Percentiles rank a stretch among this genome's conserved stretches.
Conservation (phyloP, 2,797 vertebrate genomes). For the Lithobates pipiens region DNA sequence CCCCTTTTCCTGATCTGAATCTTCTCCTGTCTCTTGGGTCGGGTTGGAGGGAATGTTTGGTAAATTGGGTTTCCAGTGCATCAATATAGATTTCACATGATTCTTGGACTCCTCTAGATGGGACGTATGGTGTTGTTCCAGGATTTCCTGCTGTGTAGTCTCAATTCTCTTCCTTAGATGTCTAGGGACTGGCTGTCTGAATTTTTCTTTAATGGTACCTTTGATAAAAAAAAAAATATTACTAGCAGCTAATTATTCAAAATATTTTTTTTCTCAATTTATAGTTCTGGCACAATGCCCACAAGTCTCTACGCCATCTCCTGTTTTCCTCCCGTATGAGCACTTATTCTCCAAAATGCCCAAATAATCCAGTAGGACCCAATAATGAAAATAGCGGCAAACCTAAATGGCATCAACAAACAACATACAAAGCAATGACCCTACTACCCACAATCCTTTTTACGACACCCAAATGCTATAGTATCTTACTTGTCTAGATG, state of each 20-base stretch:
- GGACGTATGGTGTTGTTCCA: conserved; percentile 59
- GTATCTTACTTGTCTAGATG: too few species aligned
- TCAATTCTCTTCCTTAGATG: conserved; percentile 58
- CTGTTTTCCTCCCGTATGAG: too few species aligned
- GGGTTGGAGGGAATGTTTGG: not conserved
- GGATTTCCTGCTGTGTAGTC: conserved; percentile 59
- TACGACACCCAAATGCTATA: too few species aligned
- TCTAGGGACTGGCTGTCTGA: conserved; percentile 65
- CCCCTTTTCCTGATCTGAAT: not conserved
- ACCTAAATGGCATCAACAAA: too few species aligned
- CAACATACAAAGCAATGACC: too few species aligned
- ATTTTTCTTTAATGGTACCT: conserved; percentile 82
- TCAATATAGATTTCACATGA: conserved; percentile 78
- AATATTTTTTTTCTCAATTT: not conserved
- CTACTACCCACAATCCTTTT: too few species aligned
- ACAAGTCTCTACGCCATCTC: too few species aligned
- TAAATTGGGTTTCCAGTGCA: conserved; percentile 80
- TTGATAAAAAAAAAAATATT: not conserved
- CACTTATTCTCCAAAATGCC: too few species aligned
- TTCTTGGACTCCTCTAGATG: conserved; percentile 75
- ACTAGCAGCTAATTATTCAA: not conserved
- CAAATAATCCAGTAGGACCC: too few species aligned
- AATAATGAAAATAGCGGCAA: too few species aligned
- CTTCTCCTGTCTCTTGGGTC: conserved; percentile 26
- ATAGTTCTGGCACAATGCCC: too few species aligned